These are phyloP conservation scores for Polyploca ridens DNA, from an alignment of 2,888 invertebrate species.

Conservation along the genomic window DNA sequence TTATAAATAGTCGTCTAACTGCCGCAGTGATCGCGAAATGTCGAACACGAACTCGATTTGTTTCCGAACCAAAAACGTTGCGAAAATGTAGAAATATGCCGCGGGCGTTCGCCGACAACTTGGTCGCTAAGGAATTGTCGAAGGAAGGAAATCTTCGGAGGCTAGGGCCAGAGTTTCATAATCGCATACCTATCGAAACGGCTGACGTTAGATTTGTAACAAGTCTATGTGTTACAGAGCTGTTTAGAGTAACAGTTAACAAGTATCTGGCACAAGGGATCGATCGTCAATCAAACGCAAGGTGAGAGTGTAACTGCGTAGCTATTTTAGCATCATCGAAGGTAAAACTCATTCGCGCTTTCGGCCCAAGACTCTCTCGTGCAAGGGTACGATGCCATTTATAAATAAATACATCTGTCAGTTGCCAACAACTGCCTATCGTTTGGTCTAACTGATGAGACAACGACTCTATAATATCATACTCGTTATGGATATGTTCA, in stretches of 20 bases:
- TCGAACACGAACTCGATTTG: conserved; percentile 82
- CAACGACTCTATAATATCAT: conserved; percentile 46
- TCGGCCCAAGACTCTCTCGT: conserved; percentile 80
- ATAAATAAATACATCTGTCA: conserved; percentile 77
- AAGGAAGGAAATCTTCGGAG: conserved; percentile 52
- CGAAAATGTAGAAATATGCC: conserved; percentile 75
- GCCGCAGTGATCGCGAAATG: conserved; percentile 79
- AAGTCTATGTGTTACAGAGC: conserved; percentile 53
- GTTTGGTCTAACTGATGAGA: conserved; percentile 55
- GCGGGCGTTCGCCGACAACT: conserved; percentile 51
- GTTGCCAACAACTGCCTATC: conserved; percentile 68
- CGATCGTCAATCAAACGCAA: conserved; percentile 84
- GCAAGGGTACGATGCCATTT: conserved; percentile 76
- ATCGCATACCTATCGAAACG: conserved; percentile 48
- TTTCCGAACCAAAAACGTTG: conserved; percentile 68
- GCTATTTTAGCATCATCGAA: conserved; percentile 84
- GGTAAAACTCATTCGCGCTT: conserved; percentile 83
- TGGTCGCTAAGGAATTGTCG: conserved; percentile 45
- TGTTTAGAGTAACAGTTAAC: conserved; percentile 74
- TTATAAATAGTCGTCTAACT: conserved; percentile 82
- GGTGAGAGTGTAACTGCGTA: conserved; percentile 80
- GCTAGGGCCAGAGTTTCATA: conserved; percentile 46
- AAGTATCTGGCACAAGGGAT: conserved; percentile 83
- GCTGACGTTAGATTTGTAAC: conserved; percentile 48
- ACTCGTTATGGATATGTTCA: conserved; percentile 27